These are phyloP conservation scores for Trichonephila inaurata DNA, from an alignment of 1,140 invertebrate species.

Conservation along the genomic window DNA sequence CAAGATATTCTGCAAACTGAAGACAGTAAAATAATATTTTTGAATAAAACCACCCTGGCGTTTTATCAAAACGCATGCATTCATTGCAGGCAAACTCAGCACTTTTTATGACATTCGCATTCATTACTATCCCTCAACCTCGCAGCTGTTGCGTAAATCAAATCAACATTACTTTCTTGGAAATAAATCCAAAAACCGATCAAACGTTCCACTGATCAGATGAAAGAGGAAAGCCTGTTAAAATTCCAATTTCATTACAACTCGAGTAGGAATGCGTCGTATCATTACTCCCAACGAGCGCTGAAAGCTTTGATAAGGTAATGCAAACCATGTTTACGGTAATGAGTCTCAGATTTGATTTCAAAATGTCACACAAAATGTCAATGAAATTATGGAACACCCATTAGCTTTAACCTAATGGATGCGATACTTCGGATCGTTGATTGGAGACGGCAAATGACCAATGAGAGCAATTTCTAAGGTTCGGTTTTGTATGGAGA, in stretches of 20 bases:
- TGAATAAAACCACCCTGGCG: too few species aligned
- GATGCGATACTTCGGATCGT: neutral
- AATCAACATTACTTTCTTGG: too few species aligned
- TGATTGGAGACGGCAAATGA: neutral
- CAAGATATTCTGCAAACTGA: too few species aligned
- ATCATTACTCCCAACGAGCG: conserved; percentile 1
- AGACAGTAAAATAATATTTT: too few species aligned
- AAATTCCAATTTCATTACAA: conserved; percentile 48
- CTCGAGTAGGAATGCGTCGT: neutral
- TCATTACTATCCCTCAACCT: too few species aligned
- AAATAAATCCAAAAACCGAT: too few species aligned
- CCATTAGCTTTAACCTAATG: conserved; percentile 54
- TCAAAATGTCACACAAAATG: conserved; percentile 55
- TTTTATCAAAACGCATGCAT: too few species aligned
- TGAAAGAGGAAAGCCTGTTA: neutral
- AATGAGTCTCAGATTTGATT: conserved; percentile 58
- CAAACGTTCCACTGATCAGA: neutral
- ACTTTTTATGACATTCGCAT: too few species aligned
- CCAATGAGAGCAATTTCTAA: conserved; percentile 36
- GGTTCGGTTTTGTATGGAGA: neutral
- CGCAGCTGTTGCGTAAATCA: too few species aligned
- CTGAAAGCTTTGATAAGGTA: conserved; percentile 35
- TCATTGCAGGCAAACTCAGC: too few species aligned
- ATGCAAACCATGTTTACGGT: conserved; percentile 49
- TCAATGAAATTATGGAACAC: conserved; percentile 54